Evolutionary conservation across 2,113 vertebrate genomes (phyloP).

Genomic region (Pseudopodoces humilis): DNA sequence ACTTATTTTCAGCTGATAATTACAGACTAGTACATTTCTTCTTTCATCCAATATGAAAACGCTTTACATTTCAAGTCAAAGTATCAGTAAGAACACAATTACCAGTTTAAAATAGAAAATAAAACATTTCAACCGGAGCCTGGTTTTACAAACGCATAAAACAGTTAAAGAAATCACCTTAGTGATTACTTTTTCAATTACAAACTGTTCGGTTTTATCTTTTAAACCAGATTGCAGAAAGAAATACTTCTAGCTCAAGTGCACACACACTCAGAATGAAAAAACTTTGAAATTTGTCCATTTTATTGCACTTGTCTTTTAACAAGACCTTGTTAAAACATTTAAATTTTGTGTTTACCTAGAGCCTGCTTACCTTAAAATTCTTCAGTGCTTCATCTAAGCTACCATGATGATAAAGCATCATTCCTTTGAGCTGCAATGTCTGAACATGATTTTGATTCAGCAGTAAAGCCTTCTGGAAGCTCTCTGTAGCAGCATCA

Average conservation of each 20-base stretch:
- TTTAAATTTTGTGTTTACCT: background rate
- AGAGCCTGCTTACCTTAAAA: conserved; percentile 85
- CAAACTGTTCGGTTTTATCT: background rate
- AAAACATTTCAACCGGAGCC: background rate
- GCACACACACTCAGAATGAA: background rate
- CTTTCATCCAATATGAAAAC: background rate
- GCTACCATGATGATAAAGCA: conserved; percentile 97
- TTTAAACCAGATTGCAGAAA: background rate
- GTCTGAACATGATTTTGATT: conserved; percentile 98
- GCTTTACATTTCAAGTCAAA: background rate
- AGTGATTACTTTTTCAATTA: background rate
- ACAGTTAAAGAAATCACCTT: background rate
- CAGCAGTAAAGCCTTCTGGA: conserved; percentile 93
- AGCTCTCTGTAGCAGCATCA: conserved; percentile 94
- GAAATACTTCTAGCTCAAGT: background rate
- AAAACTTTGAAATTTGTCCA: background rate
- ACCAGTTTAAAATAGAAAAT: background rate
- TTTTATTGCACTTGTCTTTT: background rate
- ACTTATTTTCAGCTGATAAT: background rate
- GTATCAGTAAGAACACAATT: background rate
- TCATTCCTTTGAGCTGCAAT: conserved; percentile 92
- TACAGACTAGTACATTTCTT: background rate
- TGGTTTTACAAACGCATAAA: background rate
- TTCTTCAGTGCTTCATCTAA: conserved; percentile 92
- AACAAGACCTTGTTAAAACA: background rate